Conservation (phyloP, 2,888 invertebrate species). For the Amiota mariae region DNA sequence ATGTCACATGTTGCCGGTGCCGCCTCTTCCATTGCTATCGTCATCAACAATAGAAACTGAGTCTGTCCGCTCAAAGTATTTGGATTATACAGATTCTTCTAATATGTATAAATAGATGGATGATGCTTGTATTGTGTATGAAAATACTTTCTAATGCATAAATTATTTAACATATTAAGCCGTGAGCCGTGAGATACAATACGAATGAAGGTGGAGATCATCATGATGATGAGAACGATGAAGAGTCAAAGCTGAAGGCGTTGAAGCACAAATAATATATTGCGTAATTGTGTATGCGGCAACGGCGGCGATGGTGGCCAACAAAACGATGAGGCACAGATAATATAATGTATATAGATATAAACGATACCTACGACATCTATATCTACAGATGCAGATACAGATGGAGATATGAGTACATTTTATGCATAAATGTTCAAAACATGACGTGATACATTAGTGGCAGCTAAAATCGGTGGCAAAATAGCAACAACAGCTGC, state of each 20-base stretch:
- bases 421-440: conserved; percentile 39
- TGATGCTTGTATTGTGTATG: neutral
- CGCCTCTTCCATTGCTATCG: neutral
- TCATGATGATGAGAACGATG: no score
- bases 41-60: no score
- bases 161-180: conserved; percentile 19
- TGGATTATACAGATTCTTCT: no score
- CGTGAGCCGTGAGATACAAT: no score
- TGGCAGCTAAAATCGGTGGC: conserved; percentile 55
- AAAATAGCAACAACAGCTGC: conserved; percentile 48
- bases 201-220: no score
- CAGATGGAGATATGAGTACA: conserved; percentile 45
- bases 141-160: conserved; percentile 15
- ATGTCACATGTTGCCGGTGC: neutral
- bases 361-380: no score
- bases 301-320: conserved; percentile 26
- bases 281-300: conserved; percentile 19
- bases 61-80: no score
- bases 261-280: conserved; percentile 25
- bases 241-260: no score
- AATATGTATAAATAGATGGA: neutral
- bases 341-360: no score
- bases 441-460: conserved; percentile 53
- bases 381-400: neutral
- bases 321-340: no score